Evolutionary conservation across 2,888 invertebrate species (phyloP).

Genomic region (Beris morrisii): DNA sequence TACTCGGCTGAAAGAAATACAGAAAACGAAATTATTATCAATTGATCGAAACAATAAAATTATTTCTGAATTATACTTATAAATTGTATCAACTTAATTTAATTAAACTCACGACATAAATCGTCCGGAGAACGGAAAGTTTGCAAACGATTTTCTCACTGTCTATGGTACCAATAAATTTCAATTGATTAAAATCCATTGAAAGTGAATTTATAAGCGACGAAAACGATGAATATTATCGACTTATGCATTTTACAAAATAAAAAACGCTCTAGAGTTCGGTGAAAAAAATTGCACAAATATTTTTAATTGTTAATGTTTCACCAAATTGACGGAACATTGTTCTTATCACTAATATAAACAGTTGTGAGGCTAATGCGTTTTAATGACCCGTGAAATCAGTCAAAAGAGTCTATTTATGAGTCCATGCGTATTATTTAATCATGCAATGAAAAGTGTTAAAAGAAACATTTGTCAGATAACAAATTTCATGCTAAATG

Average conservation of each 20-base stretch:
- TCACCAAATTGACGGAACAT: no score
- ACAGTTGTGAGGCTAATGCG: no score
- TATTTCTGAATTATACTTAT: not conserved
- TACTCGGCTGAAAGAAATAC: slow-evolving; percentile 79
- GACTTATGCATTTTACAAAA: not conserved
- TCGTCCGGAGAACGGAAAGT: not conserved
- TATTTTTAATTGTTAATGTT: no score
- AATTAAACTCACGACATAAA: not conserved
- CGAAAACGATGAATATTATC: not conserved
- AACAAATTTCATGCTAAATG: no score
- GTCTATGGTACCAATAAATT: slow-evolving; percentile 16
- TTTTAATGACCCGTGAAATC: no score
- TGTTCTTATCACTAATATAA: no score
- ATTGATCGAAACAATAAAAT: not conserved
- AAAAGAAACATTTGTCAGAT: no score
- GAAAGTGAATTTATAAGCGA: not conserved
- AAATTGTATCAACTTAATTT: not conserved
- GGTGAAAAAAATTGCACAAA: no score
- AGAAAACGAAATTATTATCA: slow-evolving; percentile 37
- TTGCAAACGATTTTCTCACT: not conserved
- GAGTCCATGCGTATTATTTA: no score
- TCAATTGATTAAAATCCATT: slow-evolving; percentile 19
- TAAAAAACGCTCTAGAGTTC: no score
- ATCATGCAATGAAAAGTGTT: no score
- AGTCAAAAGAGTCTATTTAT: no score